Evolutionary conservation across 2,888 invertebrate species (phyloP).

Genomic region (Mystacides longicornis): DNA sequence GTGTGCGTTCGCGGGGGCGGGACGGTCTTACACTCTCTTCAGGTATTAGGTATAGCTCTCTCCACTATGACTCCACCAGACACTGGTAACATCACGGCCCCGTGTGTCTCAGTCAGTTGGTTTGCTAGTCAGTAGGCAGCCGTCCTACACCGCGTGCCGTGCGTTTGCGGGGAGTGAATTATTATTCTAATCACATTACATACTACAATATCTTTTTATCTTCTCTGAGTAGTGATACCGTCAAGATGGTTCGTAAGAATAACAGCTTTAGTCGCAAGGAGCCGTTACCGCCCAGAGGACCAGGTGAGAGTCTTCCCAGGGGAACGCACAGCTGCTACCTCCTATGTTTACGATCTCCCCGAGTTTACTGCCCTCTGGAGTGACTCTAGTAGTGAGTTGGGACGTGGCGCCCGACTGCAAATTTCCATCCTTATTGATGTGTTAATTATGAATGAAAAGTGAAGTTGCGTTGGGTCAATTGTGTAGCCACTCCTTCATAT

Average conservation of each 20-base stretch:
- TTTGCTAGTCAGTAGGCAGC: conserved; percentile 4
- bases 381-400: no score
- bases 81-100: no score
- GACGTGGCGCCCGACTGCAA: no score
- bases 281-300: conserved; percentile 4
- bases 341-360: background rate
- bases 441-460: no score
- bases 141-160: conserved; percentile 4
- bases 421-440: no score
- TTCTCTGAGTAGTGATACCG: background rate
- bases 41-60: no score
- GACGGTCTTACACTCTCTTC: background rate
- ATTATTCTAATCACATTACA: background rate
- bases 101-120: no score
- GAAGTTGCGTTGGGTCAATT: no score
- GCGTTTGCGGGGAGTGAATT: background rate
- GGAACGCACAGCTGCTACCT: background rate
- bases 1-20: background rate
- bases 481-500: no score
- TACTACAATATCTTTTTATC: background rate
- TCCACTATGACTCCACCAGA: no score
- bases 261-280: conserved; percentile 1
- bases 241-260: conserved; percentile 11
- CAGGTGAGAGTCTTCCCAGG: conserved; percentile 1
- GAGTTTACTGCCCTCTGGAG: no score